Percentiles rank a stretch among this genome's conserved stretches.
These are phyloP conservation scores for Cryptops parisi DNA, from an alignment of 2,888 invertebrate genomes.

Conservation along the genomic window DNA sequence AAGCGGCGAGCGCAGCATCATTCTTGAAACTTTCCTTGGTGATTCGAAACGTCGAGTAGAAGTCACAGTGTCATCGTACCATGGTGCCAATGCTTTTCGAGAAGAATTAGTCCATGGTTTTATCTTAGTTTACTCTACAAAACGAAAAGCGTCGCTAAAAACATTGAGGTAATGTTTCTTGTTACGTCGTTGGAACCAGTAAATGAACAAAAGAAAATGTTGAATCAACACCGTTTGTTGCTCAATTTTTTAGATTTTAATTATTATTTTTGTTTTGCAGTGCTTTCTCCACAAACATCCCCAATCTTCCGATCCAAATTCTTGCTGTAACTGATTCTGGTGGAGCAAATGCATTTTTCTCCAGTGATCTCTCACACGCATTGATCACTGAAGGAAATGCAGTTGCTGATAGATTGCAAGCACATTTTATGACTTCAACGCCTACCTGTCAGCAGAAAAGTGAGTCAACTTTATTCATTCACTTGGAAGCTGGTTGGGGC, in stretches of 20 bases:
- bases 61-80: slow-evolving; percentile 86
- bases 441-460: slow-evolving; percentile 73
- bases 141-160: slow-evolving; percentile 83
- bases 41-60: slow-evolving; percentile 63
- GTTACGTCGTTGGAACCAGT: too few species aligned
- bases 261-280: slow-evolving; percentile 38
- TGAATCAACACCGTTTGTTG: too few species aligned
- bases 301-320: slow-evolving; percentile 83
- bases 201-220: too few species aligned
- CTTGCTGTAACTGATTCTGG: slow-evolving; percentile 77
- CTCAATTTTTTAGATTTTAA: neutral
- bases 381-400: slow-evolving; percentile 87
- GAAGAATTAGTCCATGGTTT: slow-evolving; percentile 89
- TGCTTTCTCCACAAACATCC: slow-evolving; percentile 83
- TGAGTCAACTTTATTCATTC: slow-evolving; percentile 35
- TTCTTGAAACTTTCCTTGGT: slow-evolving; percentile 81
- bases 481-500: too few species aligned
- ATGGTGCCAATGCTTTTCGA: slow-evolving; percentile 79
- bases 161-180: slow-evolving; percentile 62
- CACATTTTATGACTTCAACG: slow-evolving; percentile 83
- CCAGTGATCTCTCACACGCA: slow-evolving; percentile 73
- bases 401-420: slow-evolving; percentile 72
- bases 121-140: slow-evolving; percentile 85
- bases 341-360: slow-evolving; percentile 77
- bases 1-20: slow-evolving; percentile 70